phyloP scores from a whole-genome alignment of 2,797 vertebrate genomes.

The Labroides dimidiatus region DNA sequence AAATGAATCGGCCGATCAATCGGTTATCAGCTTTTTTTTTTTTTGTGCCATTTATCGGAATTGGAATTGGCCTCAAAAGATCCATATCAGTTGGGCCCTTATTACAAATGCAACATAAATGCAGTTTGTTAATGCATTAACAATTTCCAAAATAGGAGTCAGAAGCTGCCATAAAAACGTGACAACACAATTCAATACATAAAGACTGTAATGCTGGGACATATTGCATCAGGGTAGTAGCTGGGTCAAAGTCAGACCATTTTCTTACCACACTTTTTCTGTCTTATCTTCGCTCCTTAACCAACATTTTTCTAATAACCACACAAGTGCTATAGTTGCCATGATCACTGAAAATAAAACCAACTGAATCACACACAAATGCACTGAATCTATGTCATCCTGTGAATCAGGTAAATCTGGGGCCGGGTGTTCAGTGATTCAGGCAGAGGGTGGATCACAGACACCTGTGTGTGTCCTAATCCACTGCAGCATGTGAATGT shows the following conservation, averaged over 20 bases:
- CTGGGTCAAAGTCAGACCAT: neutral
- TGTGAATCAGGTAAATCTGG: slow-evolving; percentile 40
- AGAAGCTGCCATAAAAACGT: neutral
- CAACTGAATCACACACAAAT: slow-evolving; percentile 32
- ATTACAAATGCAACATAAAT: neutral
- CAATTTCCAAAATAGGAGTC: neutral
- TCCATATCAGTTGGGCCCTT: too few species aligned
- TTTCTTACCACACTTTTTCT: neutral
- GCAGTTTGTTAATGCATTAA: neutral
- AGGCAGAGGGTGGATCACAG: slow-evolving; percentile 32
- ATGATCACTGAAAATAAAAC: slow-evolving; percentile 2
- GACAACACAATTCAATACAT: neutral
- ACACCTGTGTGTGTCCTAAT: neutral
- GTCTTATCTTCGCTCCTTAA: neutral
- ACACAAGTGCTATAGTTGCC: neutral
- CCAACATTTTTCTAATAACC: neutral
- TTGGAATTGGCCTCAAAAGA: too few species aligned
- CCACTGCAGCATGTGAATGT: neutral
- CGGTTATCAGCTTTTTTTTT: too few species aligned
- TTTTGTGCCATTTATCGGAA: too few species aligned
- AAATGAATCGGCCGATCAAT: too few species aligned
- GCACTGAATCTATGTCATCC: slow-evolving; percentile 30
- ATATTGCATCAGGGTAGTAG: neutral
- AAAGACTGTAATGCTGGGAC: too few species aligned
- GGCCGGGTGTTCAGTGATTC: slow-evolving; percentile 21